phyloP scores from a whole-genome alignment of 1,140 invertebrate genomes.

The Vanessa atalanta region DNA sequence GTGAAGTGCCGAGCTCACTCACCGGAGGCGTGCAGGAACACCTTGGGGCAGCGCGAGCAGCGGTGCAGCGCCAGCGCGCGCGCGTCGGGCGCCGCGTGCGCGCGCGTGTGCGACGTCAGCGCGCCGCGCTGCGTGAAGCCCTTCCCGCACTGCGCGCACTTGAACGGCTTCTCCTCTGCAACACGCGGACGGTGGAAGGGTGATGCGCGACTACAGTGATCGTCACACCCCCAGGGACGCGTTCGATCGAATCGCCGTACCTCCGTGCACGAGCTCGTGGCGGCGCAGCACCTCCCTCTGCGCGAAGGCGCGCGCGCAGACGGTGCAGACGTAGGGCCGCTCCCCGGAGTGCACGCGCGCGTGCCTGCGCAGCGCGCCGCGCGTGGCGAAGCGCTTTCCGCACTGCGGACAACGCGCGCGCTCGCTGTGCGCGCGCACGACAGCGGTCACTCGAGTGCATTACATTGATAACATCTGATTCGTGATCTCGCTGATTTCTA shows the following conservation, averaged over 20 bases:
- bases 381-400: constrained; percentile 89
- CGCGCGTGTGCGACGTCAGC: constrained; percentile 83
- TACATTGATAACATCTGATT: too few relatives aligned
- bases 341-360: constrained; percentile 89
- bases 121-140: constrained; percentile 87
- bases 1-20: background rate
- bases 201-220: too few relatives aligned
- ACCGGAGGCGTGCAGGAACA: constrained; percentile 83
- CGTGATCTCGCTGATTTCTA: too few relatives aligned
- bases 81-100: constrained; percentile 80
- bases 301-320: constrained; percentile 87
- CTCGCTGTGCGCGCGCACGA: background rate
- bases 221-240: too few relatives aligned
- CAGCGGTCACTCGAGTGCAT: too few relatives aligned
- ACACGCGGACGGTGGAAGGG: background rate
- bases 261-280: constrained; percentile 92
- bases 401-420: constrained; percentile 82
- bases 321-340: constrained; percentile 87
- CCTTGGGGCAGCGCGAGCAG: constrained; percentile 85
- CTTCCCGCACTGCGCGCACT: constrained; percentile 88
- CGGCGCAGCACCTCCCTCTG: constrained; percentile 90
- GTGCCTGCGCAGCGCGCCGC: constrained; percentile 89
- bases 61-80: constrained; percentile 83
- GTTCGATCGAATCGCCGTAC: constrained; percentile 49
- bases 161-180: constrained; percentile 86